Conservation (phyloP, 2,888 invertebrate species). For the Lacanobia oleracea region DNA sequence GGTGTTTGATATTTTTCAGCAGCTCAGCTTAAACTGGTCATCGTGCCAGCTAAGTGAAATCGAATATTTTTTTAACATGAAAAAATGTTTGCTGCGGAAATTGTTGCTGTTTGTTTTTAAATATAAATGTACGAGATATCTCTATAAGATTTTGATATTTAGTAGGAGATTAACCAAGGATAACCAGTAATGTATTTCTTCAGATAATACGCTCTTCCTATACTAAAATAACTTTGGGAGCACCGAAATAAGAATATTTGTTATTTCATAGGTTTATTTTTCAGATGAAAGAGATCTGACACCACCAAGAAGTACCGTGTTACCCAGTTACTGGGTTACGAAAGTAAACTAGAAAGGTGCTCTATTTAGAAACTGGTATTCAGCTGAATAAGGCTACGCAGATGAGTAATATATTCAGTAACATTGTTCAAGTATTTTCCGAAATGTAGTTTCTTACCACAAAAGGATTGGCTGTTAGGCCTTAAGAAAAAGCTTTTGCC, state of each 20-base stretch:
- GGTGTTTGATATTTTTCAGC: not conserved
- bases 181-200: slow-evolving; percentile 18
- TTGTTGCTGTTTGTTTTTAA: slow-evolving; percentile 56
- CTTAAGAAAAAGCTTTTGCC: no score
- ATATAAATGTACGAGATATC: slow-evolving; percentile 48
- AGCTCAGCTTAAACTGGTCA: slow-evolving; percentile 44
- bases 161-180: slow-evolving; percentile 25
- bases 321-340: no score
- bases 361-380: no score
- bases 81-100: slow-evolving; percentile 54
- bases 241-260: not conserved
- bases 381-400: no score
- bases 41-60: slow-evolving; percentile 67
- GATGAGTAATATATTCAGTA: no score
- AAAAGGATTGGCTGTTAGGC: no score
- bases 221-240: not conserved
- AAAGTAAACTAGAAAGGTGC: no score
- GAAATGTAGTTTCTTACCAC: no score
- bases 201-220: not conserved
- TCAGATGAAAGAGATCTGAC: no score
- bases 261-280: no score
- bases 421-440: no score
- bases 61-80: slow-evolving; percentile 70
- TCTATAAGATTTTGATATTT: slow-evolving; percentile 16
- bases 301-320: no score